phyloP scores from a whole-genome alignment of 2,797 vertebrate genomes.

The Telmatherina bonti region DNA sequence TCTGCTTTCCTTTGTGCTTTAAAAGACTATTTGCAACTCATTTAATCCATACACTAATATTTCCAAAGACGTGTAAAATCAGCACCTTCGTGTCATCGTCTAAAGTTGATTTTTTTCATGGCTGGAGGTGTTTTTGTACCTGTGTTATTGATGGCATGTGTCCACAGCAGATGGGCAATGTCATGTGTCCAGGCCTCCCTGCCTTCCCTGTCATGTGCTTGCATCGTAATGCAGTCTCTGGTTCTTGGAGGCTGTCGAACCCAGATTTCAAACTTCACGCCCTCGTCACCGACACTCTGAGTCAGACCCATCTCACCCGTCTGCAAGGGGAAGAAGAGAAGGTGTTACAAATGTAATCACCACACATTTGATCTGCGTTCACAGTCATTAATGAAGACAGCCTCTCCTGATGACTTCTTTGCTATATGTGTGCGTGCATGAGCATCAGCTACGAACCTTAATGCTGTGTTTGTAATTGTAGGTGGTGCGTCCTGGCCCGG shows the following conservation, averaged over 20 bases:
- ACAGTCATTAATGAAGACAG: not conserved
- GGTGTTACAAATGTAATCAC: not conserved
- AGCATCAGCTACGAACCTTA: constrained; percentile 78
- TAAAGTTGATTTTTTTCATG: not conserved
- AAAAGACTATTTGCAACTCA: not conserved
- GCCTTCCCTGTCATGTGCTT: constrained; percentile 80
- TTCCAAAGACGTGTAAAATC: not conserved
- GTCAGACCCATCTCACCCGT: constrained; percentile 92
- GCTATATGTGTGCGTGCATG: constrained; percentile 2
- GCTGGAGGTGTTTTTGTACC: constrained; percentile 72
- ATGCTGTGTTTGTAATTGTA: constrained; percentile 91
- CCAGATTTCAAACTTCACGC: constrained; percentile 90
- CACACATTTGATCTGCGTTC: not conserved
- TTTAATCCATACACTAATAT: not conserved
- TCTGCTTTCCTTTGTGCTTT: not conserved
- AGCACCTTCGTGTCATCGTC: not conserved
- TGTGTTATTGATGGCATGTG: constrained; percentile 91
- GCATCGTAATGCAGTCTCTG: constrained; percentile 87
- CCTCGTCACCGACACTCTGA: constrained; percentile 88
- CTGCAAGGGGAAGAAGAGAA: constrained; percentile 69
- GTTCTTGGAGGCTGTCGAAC: constrained; percentile 85
- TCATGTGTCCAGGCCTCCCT: constrained; percentile 88
- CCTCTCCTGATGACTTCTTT: not conserved
- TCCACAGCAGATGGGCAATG: constrained; percentile 91
- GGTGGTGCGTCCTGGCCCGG: constrained; percentile 74